A percentile compares a stretch with the other conserved stretches of the same genome.
phyloP scores from a whole-genome alignment of 2,113 vertebrate genomes.

The Ginglymostoma cirratum region DNA sequence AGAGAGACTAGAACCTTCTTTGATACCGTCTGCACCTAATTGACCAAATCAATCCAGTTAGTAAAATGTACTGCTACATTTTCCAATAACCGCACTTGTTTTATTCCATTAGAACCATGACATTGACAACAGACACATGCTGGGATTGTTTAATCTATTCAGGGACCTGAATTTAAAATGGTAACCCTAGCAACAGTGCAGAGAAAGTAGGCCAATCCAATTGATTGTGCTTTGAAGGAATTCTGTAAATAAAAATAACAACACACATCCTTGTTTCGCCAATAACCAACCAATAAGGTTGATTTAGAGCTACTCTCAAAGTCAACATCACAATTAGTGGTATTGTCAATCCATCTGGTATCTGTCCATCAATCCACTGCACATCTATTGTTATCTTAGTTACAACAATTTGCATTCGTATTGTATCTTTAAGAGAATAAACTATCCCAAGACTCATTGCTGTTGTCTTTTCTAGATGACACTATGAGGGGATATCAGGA shows the following conservation, averaged over 20 bases:
- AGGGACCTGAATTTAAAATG: not conserved
- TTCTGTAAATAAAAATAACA: not conserved
- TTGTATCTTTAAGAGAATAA: not conserved
- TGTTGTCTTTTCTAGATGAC: not conserved
- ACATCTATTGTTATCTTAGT: not conserved
- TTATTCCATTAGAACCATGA: not conserved
- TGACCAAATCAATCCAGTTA: not conserved
- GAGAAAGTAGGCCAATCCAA: not conserved
- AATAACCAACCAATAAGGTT: not conserved
- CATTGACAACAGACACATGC: not conserved
- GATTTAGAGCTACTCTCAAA: not conserved
- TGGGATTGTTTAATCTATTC: not conserved
- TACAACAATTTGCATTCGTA: not conserved
- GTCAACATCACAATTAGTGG: not conserved
- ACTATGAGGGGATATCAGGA: not conserved
- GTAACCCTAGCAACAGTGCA: not conserved
- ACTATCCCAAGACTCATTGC: not conserved
- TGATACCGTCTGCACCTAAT: slow-evolving; percentile 65
- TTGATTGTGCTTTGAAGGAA: not conserved
- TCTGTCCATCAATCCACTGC: too few relatives aligned
- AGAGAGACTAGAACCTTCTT: slow-evolving; percentile 51
- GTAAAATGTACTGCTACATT: not conserved
- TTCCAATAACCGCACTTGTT: not conserved
- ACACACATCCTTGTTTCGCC: not conserved
- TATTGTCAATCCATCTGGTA: not conserved